A percentile compares a stretch with the other conserved stretches of the same genome.
These are phyloP conservation scores for Zaprionus kolodkinae DNA, from an alignment of 1,140 invertebrate species.

Conservation along the genomic window DNA sequence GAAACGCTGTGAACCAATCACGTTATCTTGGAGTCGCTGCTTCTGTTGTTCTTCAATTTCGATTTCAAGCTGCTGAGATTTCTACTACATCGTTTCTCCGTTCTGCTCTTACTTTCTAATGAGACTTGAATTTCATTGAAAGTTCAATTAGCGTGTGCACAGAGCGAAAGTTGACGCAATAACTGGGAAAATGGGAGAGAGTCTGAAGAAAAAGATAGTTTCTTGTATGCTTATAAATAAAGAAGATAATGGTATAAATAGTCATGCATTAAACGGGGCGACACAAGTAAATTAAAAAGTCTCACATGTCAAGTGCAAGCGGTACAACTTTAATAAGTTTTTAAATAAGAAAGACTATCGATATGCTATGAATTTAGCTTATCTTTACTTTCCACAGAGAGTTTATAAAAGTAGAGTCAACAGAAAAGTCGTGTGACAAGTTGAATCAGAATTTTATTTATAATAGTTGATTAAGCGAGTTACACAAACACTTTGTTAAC, in stretches of 20 bases:
- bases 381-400: not conserved
- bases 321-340: not conserved
- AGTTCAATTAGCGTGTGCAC: slow-evolving; percentile 76
- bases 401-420: not conserved
- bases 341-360: too few relatives aligned
- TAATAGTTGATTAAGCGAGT: slow-evolving; percentile 62
- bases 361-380: not conserved
- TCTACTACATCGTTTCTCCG: slow-evolving; percentile 39
- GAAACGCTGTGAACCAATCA: slow-evolving; percentile 56
- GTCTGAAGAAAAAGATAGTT: slow-evolving; percentile 12
- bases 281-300: not conserved
- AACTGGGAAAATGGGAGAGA: slow-evolving; percentile 36
- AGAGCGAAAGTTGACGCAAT: slow-evolving; percentile 68
- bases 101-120: slow-evolving; percentile 80
- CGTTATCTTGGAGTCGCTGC: slow-evolving; percentile 50
- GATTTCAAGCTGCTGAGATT: slow-evolving; percentile 50
- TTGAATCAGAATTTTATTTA: slow-evolving; percentile 60
- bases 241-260: not conserved
- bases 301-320: not conserved
- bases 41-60: slow-evolving; percentile 60
- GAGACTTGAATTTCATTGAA: slow-evolving; percentile 76
- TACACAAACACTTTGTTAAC: slow-evolving; percentile 32
- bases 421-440: slow-evolving; percentile 19
- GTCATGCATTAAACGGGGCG: not conserved
- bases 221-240: slow-evolving; percentile 6